Evolutionary conservation across 2,797 vertebrate species (phyloP), one percentile per base, ranked within the genome.

Genomic region (Tinamus major): DNA sequence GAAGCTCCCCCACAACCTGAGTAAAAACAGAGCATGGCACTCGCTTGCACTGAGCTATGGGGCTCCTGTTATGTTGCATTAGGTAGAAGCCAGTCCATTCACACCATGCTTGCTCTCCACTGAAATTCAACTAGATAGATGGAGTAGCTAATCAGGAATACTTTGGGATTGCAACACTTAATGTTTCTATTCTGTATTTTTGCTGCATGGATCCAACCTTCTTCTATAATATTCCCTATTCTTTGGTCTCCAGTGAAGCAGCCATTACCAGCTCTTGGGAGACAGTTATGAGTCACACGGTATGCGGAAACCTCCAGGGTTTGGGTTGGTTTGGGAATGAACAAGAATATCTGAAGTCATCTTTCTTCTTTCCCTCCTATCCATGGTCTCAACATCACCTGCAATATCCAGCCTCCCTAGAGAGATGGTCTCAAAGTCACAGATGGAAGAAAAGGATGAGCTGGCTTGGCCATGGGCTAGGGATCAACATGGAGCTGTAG

Each of bases 291-390:
- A 95, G 83, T 93, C 93, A 94, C 75, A 46, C 0, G n/a, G 67
- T 8, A 92, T 41, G 80, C 8, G 21, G 87, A 91, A 95, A 93
- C 27, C 51, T 87, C 71, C 51, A 21, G 80, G 48, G 35, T 90
- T 94, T 93, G 74, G 74, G 80, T 85, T 93, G 74, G 74, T 84
- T 85, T 44, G 79, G 79, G 84, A 93, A 93, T 24, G 85, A 77
- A 68, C 83, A 63, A 87, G 62, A 46, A 23, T 17, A 63, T 2
- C 46, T 70, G 76, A 79, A 84, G 79, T 95, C 75, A 85, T 13
- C 61, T 63, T 81, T 74, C 93, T 95, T 77, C 89, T 86, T 93
- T 83, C 88, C 90, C 88, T 96, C 94, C 85, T 56, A 77, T 35
- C 72, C 72, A 17, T 1, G 11, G 27, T 56, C 70, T 87, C 87